Percentiles rank a stretch among this genome's conserved stretches.
phyloP scores from a whole-genome alignment of 2,888 invertebrate species.

The Troides aeacus region DNA sequence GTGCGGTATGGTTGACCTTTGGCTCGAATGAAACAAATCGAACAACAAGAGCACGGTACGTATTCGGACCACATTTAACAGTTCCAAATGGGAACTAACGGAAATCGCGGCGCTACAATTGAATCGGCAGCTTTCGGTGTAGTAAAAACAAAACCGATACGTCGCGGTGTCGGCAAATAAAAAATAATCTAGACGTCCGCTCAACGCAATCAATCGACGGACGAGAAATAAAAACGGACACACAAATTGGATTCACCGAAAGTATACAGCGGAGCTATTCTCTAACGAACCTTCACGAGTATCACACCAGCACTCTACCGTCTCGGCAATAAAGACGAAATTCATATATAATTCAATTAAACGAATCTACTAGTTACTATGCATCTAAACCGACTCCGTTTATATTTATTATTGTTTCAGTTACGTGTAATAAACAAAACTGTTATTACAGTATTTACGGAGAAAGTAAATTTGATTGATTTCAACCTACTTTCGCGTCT shows the following conservation, averaged over 20 bases:
- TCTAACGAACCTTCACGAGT: conserved; percentile 6
- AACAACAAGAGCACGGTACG: neutral
- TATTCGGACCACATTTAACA: neutral
- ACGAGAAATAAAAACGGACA: conserved; percentile 3
- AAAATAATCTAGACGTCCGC: neutral
- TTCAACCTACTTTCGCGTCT: neutral
- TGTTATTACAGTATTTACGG: conserved; percentile 10
- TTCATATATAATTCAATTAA: conserved; percentile 8
- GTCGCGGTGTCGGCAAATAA: neutral
- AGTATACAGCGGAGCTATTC: conserved; percentile 3
- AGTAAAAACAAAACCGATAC: neutral
- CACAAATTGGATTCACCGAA: conserved; percentile 21
- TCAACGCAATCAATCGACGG: neutral
- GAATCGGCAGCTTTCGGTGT: neutral
- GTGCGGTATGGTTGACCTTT: neutral
- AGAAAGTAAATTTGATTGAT: conserved; percentile 11
- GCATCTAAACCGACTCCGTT: conserved; percentile 13
- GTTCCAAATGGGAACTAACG: neutral
- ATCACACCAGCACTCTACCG: conserved; percentile 9
- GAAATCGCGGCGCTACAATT: neutral
- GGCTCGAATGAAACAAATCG: neutral
- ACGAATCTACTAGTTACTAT: conserved; percentile 1
- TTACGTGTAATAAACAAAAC: conserved; percentile 19
- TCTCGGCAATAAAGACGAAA: conserved; percentile 9
- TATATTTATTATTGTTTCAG: conserved; percentile 13